Conservation (phyloP, 2,113 vertebrate species). For the Pagrus major region DNA sequence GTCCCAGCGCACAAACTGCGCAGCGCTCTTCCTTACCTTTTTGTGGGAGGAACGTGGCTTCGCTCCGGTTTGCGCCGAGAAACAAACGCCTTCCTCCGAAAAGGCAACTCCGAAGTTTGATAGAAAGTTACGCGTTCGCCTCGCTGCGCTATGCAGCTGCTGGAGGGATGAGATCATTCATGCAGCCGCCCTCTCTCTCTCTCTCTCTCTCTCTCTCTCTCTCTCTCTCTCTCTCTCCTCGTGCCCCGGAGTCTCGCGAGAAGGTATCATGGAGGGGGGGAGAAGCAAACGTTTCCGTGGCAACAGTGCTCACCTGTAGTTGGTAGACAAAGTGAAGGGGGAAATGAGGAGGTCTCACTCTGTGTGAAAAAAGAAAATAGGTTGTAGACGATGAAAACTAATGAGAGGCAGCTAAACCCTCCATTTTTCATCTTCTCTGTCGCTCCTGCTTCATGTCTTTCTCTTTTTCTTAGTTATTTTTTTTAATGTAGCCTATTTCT, state of each 20-base stretch:
- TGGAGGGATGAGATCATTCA: constrained; percentile 84
- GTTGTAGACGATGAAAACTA: background rate
- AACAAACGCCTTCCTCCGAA: constrained; percentile 34
- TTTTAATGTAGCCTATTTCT: no score
- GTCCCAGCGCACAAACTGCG: constrained; percentile 44
- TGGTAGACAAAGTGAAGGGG: background rate
- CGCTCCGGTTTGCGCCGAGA: constrained; percentile 21
- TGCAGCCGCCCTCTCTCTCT: constrained; percentile 49
- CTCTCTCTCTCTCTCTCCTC: constrained; percentile 16
- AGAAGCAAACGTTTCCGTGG: constrained; percentile 77
- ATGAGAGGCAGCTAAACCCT: background rate
- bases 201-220: constrained; percentile 21
- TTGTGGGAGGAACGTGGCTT: background rate
- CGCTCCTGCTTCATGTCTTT: no score
- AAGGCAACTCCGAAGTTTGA: constrained; percentile 81
- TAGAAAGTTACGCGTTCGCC: constrained; percentile 80
- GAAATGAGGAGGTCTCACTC: constrained; percentile 55
- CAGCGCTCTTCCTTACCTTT: constrained; percentile 22
- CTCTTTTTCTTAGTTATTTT: no score
- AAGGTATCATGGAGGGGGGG: constrained; percentile 37
- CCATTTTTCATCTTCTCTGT: background rate
- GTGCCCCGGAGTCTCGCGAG: constrained; percentile 79
- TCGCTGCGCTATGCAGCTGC: constrained; percentile 84
- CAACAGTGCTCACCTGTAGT: constrained; percentile 78
- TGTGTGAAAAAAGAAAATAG: background rate